Base-by-base conservation (phyloP, 37 sponge, comb jelly and placozoan species). In the Bolinopsis microptera region DNA sequence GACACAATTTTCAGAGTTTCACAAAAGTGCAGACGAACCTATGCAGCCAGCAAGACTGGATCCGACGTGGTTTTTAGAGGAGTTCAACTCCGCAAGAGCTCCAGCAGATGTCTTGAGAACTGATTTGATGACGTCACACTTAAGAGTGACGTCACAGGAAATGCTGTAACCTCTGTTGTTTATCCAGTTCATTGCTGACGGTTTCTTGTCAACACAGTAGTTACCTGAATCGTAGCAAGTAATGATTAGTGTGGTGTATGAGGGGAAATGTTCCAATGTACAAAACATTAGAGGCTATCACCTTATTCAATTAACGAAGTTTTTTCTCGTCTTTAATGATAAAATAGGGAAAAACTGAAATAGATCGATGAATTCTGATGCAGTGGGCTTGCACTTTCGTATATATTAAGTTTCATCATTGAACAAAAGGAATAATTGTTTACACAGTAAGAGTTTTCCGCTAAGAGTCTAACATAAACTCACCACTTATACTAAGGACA, bases 171-270 rank as follows among this genome's bases (percentile, higher is more conserved):
- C 98, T 13, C 98, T 90, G 26, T 97, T 96, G 40, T 96, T 96
- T 13, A 98, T 93, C 98, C 98, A 98, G 95, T 98, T 98, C 74
- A 98, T 94, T 26, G 98, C 98, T 16, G 97, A 95, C 30, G 98
- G 96, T 92, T 98, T 98, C 95, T 98, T 98, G 39, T 98, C 98
- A 24, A 95, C 95, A 69, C 98, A 98, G 86, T 94, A 95, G 94
- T 98, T 98, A 80, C 82, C 82, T 80, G 75, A 5, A 67, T 13
- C 13, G 68, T 22, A 67, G 21, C n/a, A n/a, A n/a, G n/a, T n/a
- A n/a, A n/a, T n/a, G n/a, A n/a, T n/a, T n/a, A n/a, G n/a, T n/a
- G n/a, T n/a, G n/a, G n/a, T n/a, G n/a, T n/a, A n/a, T n/a, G n/a
- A n/a, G n/a, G n/a, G n/a, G n/a, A 67, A 22, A 67, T 67, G 68